Base-by-base conservation (phyloP, 2,888 invertebrate species). In the Steromphala cineraria region DNA sequence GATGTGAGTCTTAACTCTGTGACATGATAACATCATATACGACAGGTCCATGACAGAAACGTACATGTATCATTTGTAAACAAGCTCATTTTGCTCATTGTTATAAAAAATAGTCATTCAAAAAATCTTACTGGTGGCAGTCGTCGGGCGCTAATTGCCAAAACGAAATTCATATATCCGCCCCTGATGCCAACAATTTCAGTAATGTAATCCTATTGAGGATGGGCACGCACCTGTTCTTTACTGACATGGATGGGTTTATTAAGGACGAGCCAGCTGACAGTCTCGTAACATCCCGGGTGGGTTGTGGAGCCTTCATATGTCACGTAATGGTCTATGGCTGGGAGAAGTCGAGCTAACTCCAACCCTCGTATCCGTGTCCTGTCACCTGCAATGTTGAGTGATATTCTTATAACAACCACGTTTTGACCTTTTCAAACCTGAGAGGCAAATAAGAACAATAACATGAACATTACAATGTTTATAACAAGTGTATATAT, bases 211-310 rank as follows among this genome's bases (percentile, higher is more conserved):
- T 15, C 24, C n/a, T 19, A 46, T 0, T 15, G 40, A 62, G 46
- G 46, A 46, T 46, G 13, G 10, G 10, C 8, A 46, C 95, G 94
- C 94, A 98, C 98, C 96, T 99, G 98, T 94, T 97, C 97, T 92
- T 96, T 96, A 88, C 98, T 97, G 93, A 99, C 97, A 95, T 98
- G 98, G 93, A 99, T 97, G 85, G 99, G 99, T 94, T 98, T 98
- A 95, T 99, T 99, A 36, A 98, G 96, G 91, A 99, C 97, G 92
- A 99, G 96, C 99, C 99, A 99, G 82, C 98, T 98, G 55, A 98
- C 98, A n/a, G 99, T 99, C 94, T 99, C 99, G 96, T 98, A 98
- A 94, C 99, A 99, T 76, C 98, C 94, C 10, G 99, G 99, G 94
- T 98, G 98, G 80, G 99, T 99, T 88, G 98, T 97, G 87, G 98